These are phyloP conservation scores for Allochrocebus solatus DNA, from an alignment of 2,797 vertebrate genomes.

Conservation along the genomic window DNA sequence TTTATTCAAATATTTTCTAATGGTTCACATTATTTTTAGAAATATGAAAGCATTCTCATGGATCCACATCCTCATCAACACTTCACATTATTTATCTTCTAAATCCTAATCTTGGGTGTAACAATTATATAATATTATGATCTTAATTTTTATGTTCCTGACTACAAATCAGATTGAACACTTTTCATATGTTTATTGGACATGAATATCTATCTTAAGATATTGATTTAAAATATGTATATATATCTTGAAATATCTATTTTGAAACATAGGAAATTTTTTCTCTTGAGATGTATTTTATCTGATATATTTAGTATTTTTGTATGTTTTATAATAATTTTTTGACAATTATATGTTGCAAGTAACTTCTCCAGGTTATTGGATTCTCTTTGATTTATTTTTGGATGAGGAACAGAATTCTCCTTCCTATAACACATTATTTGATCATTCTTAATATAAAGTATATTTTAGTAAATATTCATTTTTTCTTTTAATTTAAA, in stretches of 20 bases:
- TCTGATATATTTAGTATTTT: not conserved
- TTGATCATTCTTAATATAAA: not conserved
- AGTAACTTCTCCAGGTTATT: not conserved
- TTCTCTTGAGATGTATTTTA: not conserved
- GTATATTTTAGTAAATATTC: not conserved
- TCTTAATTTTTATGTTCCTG: not conserved
- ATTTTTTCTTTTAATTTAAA: not conserved
- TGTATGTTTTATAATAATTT: not conserved
- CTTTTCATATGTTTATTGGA: not conserved
- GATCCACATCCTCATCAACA: not conserved
- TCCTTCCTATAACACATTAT: not conserved
- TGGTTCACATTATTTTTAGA: not conserved
- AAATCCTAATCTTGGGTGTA: not conserved
- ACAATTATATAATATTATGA: not conserved
- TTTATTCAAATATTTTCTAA: not conserved
- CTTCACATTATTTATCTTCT: not conserved
- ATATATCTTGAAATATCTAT: not conserved
- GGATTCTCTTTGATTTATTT: not conserved
- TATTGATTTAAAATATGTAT: not conserved
- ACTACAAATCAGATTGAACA: not conserved
- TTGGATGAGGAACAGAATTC: not conserved
- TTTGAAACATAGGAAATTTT: not conserved
- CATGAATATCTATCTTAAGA: not conserved
- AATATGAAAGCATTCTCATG: not conserved
- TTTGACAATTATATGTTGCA: not conserved